These are phyloP conservation scores for Ctenodactylus gundi DNA, from an alignment of 2,113 vertebrate species.

Conservation along the genomic window DNA sequence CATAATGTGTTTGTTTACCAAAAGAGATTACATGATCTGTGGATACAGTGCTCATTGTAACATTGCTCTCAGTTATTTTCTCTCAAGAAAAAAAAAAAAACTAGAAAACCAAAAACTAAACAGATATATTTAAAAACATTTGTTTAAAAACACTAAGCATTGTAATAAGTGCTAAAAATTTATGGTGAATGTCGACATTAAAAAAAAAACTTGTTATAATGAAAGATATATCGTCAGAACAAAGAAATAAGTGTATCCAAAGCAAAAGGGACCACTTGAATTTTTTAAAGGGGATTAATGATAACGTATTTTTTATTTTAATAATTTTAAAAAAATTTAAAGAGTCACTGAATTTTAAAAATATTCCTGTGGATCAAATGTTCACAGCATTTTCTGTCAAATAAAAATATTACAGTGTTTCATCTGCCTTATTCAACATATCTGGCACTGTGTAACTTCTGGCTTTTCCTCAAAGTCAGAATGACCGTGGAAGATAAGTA, in stretches of 20 bases:
- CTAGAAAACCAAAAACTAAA: background rate
- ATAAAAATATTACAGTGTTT: background rate
- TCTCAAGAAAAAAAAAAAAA: conserved; percentile 10
- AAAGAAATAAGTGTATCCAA: background rate
- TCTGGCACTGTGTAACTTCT: background rate
- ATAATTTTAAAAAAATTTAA: background rate
- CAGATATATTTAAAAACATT: background rate
- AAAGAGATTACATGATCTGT: background rate
- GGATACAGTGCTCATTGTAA: background rate
- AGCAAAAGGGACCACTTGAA: background rate
- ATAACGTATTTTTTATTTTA: background rate
- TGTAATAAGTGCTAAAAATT: background rate
- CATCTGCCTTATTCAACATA: background rate
- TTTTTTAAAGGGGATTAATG: background rate
- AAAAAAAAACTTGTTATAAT: background rate
- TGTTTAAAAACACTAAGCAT: background rate
- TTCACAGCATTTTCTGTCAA: background rate
- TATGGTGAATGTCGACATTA: background rate
- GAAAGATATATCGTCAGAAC: background rate
- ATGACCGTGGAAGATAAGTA: background rate
- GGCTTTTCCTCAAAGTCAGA: background rate
- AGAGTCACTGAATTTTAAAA: background rate
- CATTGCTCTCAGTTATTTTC: background rate
- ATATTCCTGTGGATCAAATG: background rate
- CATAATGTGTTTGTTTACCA: background rate